phyloP scores from a whole-genome alignment of 2,113 vertebrate species.

The Enhydra lutris region DNA sequence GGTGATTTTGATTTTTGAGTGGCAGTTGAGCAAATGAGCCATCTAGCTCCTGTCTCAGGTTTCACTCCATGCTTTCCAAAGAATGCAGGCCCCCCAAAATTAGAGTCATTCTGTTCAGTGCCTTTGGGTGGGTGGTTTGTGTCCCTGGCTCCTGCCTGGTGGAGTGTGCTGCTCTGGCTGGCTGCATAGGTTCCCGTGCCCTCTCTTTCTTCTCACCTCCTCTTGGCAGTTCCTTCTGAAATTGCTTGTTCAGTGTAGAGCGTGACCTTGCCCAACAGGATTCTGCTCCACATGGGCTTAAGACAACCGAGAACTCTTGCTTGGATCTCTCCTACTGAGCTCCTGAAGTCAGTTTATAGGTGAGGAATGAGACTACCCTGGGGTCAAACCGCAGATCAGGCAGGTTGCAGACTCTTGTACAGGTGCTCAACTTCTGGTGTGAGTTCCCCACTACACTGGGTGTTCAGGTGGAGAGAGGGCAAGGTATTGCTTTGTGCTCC shows the following conservation, averaged over 20 bases:
- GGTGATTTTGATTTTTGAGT: not conserved
- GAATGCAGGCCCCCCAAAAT: not conserved
- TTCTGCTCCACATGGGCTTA: not conserved
- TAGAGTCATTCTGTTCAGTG: not conserved
- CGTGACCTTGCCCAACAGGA: not conserved
- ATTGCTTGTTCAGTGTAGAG: not conserved
- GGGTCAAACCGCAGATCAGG: not conserved
- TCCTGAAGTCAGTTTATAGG: not conserved
- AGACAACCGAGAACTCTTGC: not conserved
- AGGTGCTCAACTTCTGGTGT: not conserved
- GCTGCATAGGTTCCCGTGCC: not conserved
- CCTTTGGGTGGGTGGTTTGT: not conserved
- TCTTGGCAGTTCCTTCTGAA: not conserved
- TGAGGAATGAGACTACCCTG: not conserved
- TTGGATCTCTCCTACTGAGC: not conserved
- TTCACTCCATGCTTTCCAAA: not conserved
- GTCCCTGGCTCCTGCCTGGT: not conserved
- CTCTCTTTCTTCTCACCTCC: conserved; percentile 40
- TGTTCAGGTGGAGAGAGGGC: not conserved
- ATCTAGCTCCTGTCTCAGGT: not conserved
- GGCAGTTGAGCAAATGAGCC: not conserved
- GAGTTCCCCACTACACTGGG: not conserved
- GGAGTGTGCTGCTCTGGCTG: not conserved
- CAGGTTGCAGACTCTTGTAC: not conserved
- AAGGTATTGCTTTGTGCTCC: not conserved